Percentiles rank a stretch among this genome's conserved stretches.
phyloP scores from a whole-genome alignment of 2,888 invertebrate species.

The Parthenolecanium corni region DNA sequence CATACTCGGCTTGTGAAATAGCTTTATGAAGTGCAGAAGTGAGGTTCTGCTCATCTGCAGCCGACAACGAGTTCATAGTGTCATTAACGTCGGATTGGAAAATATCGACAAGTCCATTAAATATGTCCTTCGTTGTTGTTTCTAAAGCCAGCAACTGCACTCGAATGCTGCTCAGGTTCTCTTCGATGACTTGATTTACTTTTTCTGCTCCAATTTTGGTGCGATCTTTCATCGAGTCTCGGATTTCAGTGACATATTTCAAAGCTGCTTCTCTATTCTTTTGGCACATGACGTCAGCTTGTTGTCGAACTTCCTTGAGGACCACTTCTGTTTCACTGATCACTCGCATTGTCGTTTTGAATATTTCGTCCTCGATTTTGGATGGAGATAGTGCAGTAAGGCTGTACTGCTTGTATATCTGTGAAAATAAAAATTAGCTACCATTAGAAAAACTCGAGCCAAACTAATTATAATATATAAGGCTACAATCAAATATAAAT shows the following conservation, averaged over 20 bases:
- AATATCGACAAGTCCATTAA: conserved; percentile 1
- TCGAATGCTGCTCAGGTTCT: conserved; percentile 5
- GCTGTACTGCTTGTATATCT: no score
- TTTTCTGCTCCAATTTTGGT: background rate
- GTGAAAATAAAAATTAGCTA: no score
- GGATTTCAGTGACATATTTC: conserved; percentile 1
- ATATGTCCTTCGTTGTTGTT: background rate
- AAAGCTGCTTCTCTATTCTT: background rate
- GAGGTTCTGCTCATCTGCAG: background rate
- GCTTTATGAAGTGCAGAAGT: background rate
- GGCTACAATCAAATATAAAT: no score
- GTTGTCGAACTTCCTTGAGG: background rate
- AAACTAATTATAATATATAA: no score
- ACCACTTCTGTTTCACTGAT: background rate
- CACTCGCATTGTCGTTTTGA: background rate
- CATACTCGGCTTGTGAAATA: background rate
- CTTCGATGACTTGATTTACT: conserved; percentile 1
- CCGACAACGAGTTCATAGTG: background rate
- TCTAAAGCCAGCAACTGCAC: background rate
- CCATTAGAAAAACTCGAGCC: no score
- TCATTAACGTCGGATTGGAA: background rate
- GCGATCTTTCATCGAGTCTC: conserved; percentile 4
- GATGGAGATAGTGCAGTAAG: no score
- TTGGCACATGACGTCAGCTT: background rate
- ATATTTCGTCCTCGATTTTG: no score